Conservation (phyloP, 2,113 vertebrate species). For the Zosterops pallidus region DNA sequence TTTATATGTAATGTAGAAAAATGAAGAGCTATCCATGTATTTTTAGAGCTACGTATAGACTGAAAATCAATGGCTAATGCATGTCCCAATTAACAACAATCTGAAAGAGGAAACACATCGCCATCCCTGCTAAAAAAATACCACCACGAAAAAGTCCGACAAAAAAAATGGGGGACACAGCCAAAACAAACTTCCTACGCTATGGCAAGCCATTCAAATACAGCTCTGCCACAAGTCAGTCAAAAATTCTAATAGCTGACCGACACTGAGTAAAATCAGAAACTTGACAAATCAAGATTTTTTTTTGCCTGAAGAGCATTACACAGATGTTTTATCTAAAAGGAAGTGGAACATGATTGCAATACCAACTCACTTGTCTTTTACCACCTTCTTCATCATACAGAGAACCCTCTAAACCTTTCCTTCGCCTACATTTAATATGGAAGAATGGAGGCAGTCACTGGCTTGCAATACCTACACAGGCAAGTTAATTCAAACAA, state of each 20-base stretch:
- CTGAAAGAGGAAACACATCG: not conserved
- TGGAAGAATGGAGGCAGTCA: not conserved
- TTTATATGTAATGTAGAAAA: not conserved
- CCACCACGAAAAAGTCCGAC: too few species aligned
- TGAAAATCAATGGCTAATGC: not conserved
- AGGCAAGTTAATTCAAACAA: not conserved
- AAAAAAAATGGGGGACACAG: rapidly evolving
- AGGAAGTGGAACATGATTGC: not conserved
- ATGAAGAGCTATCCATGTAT: not conserved
- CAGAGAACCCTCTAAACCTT: not conserved
- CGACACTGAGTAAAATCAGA: not conserved
- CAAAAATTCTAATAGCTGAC: not conserved
- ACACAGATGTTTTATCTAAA: not conserved
- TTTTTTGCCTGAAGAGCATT: not conserved
- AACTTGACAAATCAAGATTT: not conserved
- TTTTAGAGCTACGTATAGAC: not conserved
- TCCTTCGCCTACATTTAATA: not conserved
- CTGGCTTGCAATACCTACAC: not conserved
- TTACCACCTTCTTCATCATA: not conserved
- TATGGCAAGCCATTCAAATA: not conserved
- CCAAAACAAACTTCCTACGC: not conserved
- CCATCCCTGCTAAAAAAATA: rapidly evolving
- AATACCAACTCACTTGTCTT: not conserved
- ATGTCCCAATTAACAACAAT: not conserved
- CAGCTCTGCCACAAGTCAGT: not conserved